Evolutionary conservation across 2,113 vertebrate species (phyloP).

Genomic region (Myxocyprinus asiaticus): DNA sequence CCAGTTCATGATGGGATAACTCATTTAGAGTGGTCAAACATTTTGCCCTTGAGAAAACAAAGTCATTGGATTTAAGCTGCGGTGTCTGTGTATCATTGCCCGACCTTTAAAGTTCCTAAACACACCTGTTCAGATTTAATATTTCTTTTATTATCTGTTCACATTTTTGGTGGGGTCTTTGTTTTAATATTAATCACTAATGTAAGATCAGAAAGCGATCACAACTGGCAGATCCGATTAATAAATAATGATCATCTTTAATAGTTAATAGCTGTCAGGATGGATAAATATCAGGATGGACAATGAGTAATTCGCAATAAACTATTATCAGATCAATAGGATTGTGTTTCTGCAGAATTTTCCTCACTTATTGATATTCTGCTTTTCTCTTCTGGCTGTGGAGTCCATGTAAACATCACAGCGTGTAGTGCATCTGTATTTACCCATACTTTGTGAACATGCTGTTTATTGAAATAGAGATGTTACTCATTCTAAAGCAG

Average conservation of each 20-base stretch:
- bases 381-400: background rate
- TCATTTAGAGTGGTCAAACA: conserved; percentile 47
- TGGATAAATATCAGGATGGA: conserved; percentile 41
- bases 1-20: conserved; percentile 36
- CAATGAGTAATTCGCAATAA: conserved; percentile 29
- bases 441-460: conserved; percentile 20
- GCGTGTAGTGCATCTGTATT: conserved; percentile 34
- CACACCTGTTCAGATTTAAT: conserved; percentile 30
- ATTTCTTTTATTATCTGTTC: conserved; percentile 19
- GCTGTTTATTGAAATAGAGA: conserved; percentile 36
- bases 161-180: conserved; percentile 14
- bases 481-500: conserved; percentile 4
- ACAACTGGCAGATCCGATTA: conserved; percentile 13
- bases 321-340: conserved; percentile 33
- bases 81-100: conserved; percentile 18
- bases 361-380: conserved; percentile 11
- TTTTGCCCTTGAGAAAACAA: conserved; percentile 53
- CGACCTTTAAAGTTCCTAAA: conserved; percentile 40
- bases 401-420: conserved; percentile 18
- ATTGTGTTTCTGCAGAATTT: conserved; percentile 23
- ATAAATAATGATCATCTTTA: conserved; percentile 49
- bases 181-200: conserved; percentile 47
- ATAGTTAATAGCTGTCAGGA: conserved; percentile 53
- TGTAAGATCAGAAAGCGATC: conserved; percentile 34
- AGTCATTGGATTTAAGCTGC: conserved; percentile 46